phyloP scores from a whole-genome alignment of 2,888 invertebrate species.

The Petrolisthes manimaculis region DNA sequence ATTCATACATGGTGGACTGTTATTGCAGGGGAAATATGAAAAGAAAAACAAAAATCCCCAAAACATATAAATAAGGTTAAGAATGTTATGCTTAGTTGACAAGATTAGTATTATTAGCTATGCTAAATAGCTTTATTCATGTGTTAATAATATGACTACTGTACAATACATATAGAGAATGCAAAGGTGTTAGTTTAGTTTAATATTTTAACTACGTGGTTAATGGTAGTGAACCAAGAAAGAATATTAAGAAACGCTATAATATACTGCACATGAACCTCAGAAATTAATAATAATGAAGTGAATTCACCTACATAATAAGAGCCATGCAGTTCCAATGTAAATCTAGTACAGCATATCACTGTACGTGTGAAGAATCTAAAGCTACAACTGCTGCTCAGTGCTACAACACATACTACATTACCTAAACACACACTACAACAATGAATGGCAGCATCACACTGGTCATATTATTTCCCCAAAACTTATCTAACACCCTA shows the following conservation, averaged over 20 bases:
- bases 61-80: not conserved
- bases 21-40: not conserved
- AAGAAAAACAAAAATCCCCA: not conserved
- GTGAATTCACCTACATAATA: too few relatives aligned
- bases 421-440: too few relatives aligned
- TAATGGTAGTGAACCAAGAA: conserved; percentile 1
- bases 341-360: too few relatives aligned
- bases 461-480: too few relatives aligned
- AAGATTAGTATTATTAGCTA: not conserved
- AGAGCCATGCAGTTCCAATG: too few relatives aligned
- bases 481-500: too few relatives aligned
- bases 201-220: not conserved
- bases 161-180: not conserved
- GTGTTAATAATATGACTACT: conserved; percentile 7
- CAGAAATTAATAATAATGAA: too few relatives aligned
- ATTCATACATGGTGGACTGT: not conserved
- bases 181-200: not conserved
- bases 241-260: not conserved
- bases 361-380: too few relatives aligned
- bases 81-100: not conserved
- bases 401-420: too few relatives aligned
- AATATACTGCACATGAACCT: too few relatives aligned
- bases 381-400: too few relatives aligned
- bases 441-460: too few relatives aligned
- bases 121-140: not conserved